Evolutionary conservation across 2,888 invertebrate species (phyloP).

Genomic region (Ochropleura plecta): DNA sequence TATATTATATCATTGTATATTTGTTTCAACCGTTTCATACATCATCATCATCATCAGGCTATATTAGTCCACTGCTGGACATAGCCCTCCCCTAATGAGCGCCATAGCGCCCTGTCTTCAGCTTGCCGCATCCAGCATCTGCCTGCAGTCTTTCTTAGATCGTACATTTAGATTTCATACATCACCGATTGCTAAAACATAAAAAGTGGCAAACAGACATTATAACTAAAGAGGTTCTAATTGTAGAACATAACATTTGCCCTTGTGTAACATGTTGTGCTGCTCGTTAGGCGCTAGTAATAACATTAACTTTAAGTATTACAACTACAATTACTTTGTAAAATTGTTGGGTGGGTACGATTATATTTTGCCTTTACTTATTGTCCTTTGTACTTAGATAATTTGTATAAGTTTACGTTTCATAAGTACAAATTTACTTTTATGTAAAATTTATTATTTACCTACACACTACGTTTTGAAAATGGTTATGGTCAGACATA

Average conservation of each 20-base stretch:
- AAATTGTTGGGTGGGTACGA: constrained; percentile 24
- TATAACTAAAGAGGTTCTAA: constrained; percentile 41
- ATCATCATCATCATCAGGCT: no score
- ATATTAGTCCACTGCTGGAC: no score
- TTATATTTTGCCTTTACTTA: constrained; percentile 23
- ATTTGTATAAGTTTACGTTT: no score
- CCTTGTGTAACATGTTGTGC: constrained; percentile 33
- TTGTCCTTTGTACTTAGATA: neutral
- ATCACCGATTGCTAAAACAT: neutral
- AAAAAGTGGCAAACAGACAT: neutral
- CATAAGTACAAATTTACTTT: neutral
- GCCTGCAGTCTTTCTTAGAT: no score
- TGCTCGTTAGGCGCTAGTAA: constrained; percentile 39
- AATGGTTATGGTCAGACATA: no score
- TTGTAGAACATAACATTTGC: constrained; percentile 46
- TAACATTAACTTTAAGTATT: constrained; percentile 49
- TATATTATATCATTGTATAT: neutral
- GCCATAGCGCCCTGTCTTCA: no score
- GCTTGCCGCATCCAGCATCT: no score
- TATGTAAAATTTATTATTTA: neutral
- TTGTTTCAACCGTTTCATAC: neutral
- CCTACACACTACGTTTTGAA: no score
- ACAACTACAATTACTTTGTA: constrained; percentile 33
- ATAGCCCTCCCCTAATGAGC: no score
- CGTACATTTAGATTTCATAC: no score